Evolutionary conservation across 2,888 invertebrate species (phyloP), one percentile per base, ranked within the genome.

Genomic region (Apotomis capreana): DNA sequence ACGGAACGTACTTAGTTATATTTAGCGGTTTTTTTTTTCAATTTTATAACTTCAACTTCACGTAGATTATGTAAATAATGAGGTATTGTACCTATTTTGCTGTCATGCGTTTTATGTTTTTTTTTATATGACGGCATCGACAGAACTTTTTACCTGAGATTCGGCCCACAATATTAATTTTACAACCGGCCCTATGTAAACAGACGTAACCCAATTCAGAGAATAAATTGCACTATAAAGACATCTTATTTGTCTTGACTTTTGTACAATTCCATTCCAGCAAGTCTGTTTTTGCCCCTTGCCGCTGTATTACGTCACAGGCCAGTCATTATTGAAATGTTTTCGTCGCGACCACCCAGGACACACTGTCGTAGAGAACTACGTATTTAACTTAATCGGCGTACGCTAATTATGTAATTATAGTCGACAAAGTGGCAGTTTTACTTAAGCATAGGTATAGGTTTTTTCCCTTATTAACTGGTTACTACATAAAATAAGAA

Each of bases 271-370:
- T 88, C 89, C 80, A 86, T 89, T 88, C 89, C 80, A 75, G 84
- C 81, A 83, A 87, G 84, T 81, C 80, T 77, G 87, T 90, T 87
- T 87, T 90, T 89, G 87, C 82, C 80, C 79, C 79, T 78, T 83
- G 83, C 84, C 84, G 84, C 80, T 84, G 83, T 79, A 84, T 88
- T 88, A 87, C 87, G 86, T 87, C 86, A 87, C 83, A 80, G 80
- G 81, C 79, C 83, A 79, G 84, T 87, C 88, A 89, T 91, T 90
- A 90, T 89, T 88, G 87, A 84, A 88, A 85, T 84, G 86, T 89
- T 85, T 85, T 80, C 78, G 79, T 80, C 77, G 77, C 84, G 91
- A 89, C 91, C 92, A 91, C 90, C 91, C 90, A 88, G 78, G 87
- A 88, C 88, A 88, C 81, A 90, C 87, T 77, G 88, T 75, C 80